Evolutionary conservation across 2,797 vertebrate genomes (phyloP), one percentile per base, ranked within the genome.

Genomic region (Channa striata): DNA sequence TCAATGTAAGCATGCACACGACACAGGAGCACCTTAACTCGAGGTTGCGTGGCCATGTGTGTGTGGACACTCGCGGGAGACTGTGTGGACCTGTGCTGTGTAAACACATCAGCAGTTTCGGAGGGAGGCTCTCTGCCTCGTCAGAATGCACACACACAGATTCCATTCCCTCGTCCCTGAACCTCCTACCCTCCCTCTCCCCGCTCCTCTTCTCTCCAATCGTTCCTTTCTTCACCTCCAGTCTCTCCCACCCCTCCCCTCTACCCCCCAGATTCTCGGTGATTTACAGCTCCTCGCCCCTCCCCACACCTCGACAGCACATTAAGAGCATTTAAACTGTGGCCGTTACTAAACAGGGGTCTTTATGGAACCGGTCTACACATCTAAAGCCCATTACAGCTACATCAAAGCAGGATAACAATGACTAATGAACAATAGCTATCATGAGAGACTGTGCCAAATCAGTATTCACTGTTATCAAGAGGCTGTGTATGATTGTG

Each of bases 341-440:
- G 77, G 78, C 89, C 65, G 87, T 91, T 89, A 87, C 90, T 89
- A 93, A 93, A 91, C 92, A 91, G 86, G 72, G 86, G 74, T 90
- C 84, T 92, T 92, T 90, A 92, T 91, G 80, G 89, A 92, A 88
- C 85, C 60, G 19, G 23, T 83, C 72, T 60, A 82, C 88, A 89
- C 88, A 91, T 92, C 87, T 81, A 81, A 88, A 91, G 87, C 79
- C 89, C 90, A 92, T 92, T 92, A 91, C 77, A 80, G 89, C 91
- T 85, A 86, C 86, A 93, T 92, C 89, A 92, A 85, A 90, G 85
- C 67, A 11, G 89, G 80, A 88, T 92, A 92, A 92, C 87, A 89
- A 85, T 89, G 90, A 93, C 89, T 89, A 91, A 93, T 91, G 91
- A 92, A 90, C 90, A 91, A 92, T 88, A 90, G 89, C 91, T 91